Evolutionary conservation across 1,140 invertebrate genomes (phyloP), one percentile per base, ranked within the genome.

Genomic region (Drosophila mayri): DNA sequence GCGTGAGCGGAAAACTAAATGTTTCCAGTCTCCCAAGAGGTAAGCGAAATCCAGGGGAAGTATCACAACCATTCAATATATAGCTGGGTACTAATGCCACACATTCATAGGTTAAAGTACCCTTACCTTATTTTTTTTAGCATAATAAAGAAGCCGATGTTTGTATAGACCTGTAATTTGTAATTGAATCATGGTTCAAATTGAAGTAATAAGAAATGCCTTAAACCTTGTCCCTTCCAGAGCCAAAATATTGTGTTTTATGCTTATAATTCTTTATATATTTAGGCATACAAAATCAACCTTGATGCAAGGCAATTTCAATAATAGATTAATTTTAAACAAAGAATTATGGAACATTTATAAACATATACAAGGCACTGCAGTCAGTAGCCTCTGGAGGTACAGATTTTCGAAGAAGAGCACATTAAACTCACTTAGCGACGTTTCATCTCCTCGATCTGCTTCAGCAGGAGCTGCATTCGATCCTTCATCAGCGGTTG

Each of bases 401-500:
- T 38, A 38, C 20, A 20, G 9, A 7, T 3, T 25, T 55, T 16
- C 20, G 20, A 22, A 8, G 20, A 4, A 41, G 3, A 25, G 16
- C 25, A 11, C 25, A 18, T 32, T 46, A 44, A 38, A 49, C 59
- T 75, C 38, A 67, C 30, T 74, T 49, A 74, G 16, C 66, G 76
- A 10, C 65, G 41, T 35, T 92, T 92, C 79, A 91, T 84, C 59
- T 92, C 88, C 65, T 92, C 88, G n/a, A 92, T 92, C 60, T 92
- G 91, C 47, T 92, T 92, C 0, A 92, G 62, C 20, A 92, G 57
- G 28, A 91, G 52, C 62, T 92, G 84, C 88, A 92, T 92, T 9
- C 91, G 91, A 81, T 92, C 88, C 55, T 92, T 92, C 91, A 92
- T 92, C 46, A 92, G 60, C 0, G 91, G 91, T 49, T 92, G 91